Conservation (phyloP, 2,888 invertebrate species). For the Stenolophus ochropezus region DNA sequence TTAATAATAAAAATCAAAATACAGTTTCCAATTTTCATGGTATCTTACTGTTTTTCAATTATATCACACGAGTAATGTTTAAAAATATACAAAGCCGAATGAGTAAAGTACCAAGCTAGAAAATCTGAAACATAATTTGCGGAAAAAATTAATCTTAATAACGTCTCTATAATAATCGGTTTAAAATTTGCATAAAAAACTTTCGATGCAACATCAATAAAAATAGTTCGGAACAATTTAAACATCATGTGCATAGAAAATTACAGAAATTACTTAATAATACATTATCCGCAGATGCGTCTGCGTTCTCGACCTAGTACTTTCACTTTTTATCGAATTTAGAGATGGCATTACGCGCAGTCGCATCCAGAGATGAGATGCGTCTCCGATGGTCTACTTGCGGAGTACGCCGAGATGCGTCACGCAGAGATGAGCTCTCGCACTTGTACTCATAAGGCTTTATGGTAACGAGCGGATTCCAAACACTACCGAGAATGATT, state of each 20-base stretch:
- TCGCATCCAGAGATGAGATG: conserved; percentile 20
- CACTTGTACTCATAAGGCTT: conserved; percentile 7
- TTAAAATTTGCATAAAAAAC: not conserved
- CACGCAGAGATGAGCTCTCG: not conserved
- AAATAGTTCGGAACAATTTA: conserved; percentile 1
- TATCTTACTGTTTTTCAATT: too few species aligned
- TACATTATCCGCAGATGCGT: conserved; percentile 28
- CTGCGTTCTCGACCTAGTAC: conserved; percentile 1
- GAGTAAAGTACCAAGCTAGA: too few species aligned
- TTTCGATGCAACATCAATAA: not conserved
- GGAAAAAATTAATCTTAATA: too few species aligned
- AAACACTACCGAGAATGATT: conserved; percentile 45
- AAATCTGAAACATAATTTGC: too few species aligned
- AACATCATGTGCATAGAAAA: conserved; percentile 23
- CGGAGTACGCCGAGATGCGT: conserved; percentile 30
- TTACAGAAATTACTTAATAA: conserved; percentile 41
- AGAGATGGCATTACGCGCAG: conserved; percentile 53
- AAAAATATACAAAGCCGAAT: too few species aligned
- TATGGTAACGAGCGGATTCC: conserved; percentile 1
- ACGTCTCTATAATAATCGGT: too few species aligned
- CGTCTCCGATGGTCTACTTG: conserved; percentile 55
- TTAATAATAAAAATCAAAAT: too few species aligned
- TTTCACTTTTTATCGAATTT: conserved; percentile 61
- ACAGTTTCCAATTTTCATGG: too few species aligned
- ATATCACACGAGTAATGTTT: too few species aligned